phyloP scores from a whole-genome alignment of 1,140 invertebrate species.

The Colletes gigas region DNA sequence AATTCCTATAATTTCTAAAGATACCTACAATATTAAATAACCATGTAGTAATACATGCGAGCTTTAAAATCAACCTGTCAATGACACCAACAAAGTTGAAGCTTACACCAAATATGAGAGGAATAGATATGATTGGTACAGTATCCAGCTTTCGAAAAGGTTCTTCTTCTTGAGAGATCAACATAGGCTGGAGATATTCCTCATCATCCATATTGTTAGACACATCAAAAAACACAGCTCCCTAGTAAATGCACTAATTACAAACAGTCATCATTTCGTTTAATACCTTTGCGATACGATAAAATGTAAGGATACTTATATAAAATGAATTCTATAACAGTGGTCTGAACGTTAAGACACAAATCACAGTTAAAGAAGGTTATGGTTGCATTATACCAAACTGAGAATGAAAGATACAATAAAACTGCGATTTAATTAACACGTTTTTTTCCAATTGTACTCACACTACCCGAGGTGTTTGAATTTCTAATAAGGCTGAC shows the following conservation, averaged over 20 bases:
- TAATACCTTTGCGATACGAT: not conserved
- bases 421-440: not conserved
- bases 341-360: not conserved
- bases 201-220: slow-evolving; percentile 82
- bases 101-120: slow-evolving; percentile 74
- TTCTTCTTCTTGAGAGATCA: slow-evolving; percentile 78
- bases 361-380: not conserved
- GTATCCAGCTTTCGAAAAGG: slow-evolving; percentile 81
- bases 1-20: slow-evolving; percentile 83
- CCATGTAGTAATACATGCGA: not conserved
- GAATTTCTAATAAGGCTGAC: slow-evolving; percentile 71
- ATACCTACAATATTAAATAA: slow-evolving; percentile 76
- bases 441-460: slow-evolving; percentile 45
- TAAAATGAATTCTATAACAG: not conserved
- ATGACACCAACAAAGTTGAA: slow-evolving; percentile 7
- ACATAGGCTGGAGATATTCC: slow-evolving; percentile 80
- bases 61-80: not conserved
- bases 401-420: not conserved
- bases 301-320: not conserved
- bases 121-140: slow-evolving; percentile 70
- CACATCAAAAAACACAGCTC: slow-evolving; percentile 82
- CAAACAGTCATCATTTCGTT: not conserved
- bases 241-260: slow-evolving; percentile 69
- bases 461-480: slow-evolving; percentile 70
- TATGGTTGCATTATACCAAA: slow-evolving; percentile 40